Evolutionary conservation across 2,113 vertebrate species (phyloP).

Genomic region (Bucco capensis): DNA sequence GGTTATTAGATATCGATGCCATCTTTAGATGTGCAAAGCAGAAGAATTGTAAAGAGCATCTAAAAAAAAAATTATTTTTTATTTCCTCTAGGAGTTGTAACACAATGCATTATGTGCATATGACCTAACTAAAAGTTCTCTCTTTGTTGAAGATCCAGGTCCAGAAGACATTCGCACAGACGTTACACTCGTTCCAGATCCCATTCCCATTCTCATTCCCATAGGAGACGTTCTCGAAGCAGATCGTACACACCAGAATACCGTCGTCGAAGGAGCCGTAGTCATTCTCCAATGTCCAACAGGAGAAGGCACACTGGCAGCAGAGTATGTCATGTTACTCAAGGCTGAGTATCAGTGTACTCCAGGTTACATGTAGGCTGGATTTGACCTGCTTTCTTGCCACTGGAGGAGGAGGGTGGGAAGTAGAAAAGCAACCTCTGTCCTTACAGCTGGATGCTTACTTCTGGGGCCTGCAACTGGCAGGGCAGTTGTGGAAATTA

Average conservation of each 20-base stretch:
- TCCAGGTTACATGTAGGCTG: not conserved
- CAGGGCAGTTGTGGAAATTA: not conserved
- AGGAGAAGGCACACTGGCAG: slow-evolving; percentile 84
- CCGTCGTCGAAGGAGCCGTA: slow-evolving; percentile 84
- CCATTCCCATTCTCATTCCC: slow-evolving; percentile 84
- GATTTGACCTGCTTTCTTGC: not conserved
- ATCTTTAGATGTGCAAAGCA: not conserved
- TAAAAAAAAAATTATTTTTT: not conserved
- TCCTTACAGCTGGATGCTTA: not conserved
- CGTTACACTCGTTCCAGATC: slow-evolving; percentile 84
- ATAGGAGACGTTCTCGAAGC: slow-evolving; percentile 85
- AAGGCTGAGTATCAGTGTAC: slow-evolving; percentile 22
- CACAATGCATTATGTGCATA: not conserved
- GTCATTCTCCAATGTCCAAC: slow-evolving; percentile 89
- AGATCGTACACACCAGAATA: slow-evolving; percentile 86
- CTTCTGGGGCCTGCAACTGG: not conserved
- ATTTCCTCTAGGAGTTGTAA: not conserved
- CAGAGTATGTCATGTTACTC: slow-evolving; percentile 78
- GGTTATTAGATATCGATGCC: not conserved
- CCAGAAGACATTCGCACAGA: slow-evolving; percentile 84
- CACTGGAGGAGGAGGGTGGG: accelerated
- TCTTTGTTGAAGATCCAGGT: slow-evolving; percentile 81
- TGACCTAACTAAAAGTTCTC: slow-evolving; percentile 21
- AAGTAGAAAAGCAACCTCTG: not conserved
- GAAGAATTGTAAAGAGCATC: not conserved